Percentiles rank a stretch among this genome's conserved stretches.
These are phyloP conservation scores for Oreochromis grahami DNA, from an alignment of 2,797 vertebrate species.

Conservation along the genomic window DNA sequence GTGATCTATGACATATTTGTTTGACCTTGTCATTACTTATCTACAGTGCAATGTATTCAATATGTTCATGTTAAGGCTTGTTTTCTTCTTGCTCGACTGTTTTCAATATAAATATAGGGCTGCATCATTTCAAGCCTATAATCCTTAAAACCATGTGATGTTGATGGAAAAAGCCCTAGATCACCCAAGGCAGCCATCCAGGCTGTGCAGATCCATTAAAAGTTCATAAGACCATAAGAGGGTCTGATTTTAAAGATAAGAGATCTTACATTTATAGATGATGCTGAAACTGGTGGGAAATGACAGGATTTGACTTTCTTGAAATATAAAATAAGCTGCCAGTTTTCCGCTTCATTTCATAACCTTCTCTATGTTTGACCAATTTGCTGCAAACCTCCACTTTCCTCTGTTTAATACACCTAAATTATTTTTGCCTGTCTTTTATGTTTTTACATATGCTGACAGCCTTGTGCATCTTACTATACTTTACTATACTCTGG, in stretches of 20 bases:
- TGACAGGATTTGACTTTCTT: background rate
- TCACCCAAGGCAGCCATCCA: background rate
- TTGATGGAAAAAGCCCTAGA: background rate
- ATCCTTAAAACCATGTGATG: background rate
- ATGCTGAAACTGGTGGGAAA: background rate
- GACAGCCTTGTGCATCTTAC: background rate
- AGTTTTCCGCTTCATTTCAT: background rate
- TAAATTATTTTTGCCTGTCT: background rate
- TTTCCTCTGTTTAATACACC: background rate
- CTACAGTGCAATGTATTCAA: no score
- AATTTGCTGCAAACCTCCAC: background rate
- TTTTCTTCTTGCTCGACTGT: fast-evolving
- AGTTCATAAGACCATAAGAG: background rate
- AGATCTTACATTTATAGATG: background rate
- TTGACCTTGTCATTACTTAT: background rate
- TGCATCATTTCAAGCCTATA: background rate
- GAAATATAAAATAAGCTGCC: background rate
- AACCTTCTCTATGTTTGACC: background rate
- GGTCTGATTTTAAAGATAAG: background rate
- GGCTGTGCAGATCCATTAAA: background rate
- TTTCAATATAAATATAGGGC: background rate
- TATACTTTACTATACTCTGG: background rate
- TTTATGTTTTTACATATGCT: background rate
- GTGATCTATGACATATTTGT: background rate
- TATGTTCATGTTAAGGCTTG: background rate